Conservation (phyloP, 92 coral and sea anemone species). For the Phenganax marumi region DNA sequence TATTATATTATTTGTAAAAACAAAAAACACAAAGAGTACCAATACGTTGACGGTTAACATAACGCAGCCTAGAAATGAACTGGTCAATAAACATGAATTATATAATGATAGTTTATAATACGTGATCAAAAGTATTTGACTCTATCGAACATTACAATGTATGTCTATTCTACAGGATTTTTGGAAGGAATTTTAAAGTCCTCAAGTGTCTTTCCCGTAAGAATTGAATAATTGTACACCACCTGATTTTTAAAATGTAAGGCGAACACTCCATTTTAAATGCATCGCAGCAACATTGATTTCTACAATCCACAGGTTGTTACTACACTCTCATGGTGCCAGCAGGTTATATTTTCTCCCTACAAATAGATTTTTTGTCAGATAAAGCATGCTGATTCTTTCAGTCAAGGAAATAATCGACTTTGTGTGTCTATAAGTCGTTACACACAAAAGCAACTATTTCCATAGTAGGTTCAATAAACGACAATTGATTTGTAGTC, state of each 20-base stretch:
- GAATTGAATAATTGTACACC: neutral
- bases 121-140: too few species aligned
- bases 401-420: too few species aligned
- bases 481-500: too few species aligned
- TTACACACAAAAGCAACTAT: too few species aligned
- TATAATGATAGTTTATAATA: too few species aligned
- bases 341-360: conserved; percentile 2
- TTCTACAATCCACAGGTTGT: neutral
- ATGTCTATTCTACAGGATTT: too few species aligned
- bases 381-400: neutral
- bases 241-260: neutral
- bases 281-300: neutral
- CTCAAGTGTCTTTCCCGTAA: neutral
- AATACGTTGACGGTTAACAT: neutral
- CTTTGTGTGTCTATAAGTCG: too few species aligned
- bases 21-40: neutral
- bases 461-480: too few species aligned
- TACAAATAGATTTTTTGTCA: neutral
- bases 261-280: neutral
- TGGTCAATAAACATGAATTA: too few species aligned
- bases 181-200: too few species aligned
- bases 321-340: neutral
- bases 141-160: too few species aligned
- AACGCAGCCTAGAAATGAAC: too few species aligned
- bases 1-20: neutral